phyloP scores from a whole-genome alignment of 2,113 vertebrate genomes.

The Seriola dumerili region DNA sequence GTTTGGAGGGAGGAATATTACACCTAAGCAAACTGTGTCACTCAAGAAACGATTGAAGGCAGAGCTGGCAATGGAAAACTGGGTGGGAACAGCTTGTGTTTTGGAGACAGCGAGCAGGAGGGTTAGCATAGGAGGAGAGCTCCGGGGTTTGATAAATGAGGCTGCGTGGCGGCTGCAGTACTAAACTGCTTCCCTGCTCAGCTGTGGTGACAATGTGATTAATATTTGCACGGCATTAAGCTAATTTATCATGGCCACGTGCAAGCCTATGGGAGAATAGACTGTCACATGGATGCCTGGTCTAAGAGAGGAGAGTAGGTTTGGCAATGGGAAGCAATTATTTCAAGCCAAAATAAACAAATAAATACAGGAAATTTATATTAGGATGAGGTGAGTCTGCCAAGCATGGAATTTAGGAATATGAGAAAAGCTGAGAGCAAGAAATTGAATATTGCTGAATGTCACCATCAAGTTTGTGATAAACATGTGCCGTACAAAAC shows the following conservation, averaged over 20 bases:
- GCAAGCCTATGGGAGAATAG: constrained; percentile 69
- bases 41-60: constrained; percentile 44
- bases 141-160: constrained; percentile 83
- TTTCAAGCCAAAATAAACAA: constrained; percentile 72
- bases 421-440: constrained; percentile 43
- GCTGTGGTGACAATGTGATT: constrained; percentile 85
- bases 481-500: constrained; percentile 19
- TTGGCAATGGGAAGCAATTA: constrained; percentile 66
- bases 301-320: constrained; percentile 46
- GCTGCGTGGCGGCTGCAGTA: constrained; percentile 68
- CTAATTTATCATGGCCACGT: constrained; percentile 83
- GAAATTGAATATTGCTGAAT: constrained; percentile 42
- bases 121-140: constrained; percentile 66
- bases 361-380: constrained; percentile 68
- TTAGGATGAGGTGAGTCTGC: constrained; percentile 43
- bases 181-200: constrained; percentile 83
- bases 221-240: constrained; percentile 83
- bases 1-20: constrained; percentile 5
- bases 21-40: constrained; percentile 24
- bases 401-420: constrained; percentile 53
- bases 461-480: constrained; percentile 27
- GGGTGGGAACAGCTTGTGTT: constrained; percentile 75
- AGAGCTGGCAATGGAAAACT: constrained; percentile 52
- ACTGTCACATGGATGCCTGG: constrained; percentile 74
- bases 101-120: constrained; percentile 67